These are phyloP conservation scores for human DNA, from an alignment of 2,113 vertebrate genomes.

Conservation along the genomic window GRCh38 chr1:80289501-80290000, in stretches of 20 bases:
- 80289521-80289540: too few species aligned
- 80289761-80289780: background rate
- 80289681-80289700: background rate
- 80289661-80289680: background rate
- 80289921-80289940: background rate
- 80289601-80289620: too few species aligned
- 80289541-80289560: too few species aligned
- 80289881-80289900: background rate
- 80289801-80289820: background rate
- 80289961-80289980: background rate
- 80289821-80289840: rapidly evolving
- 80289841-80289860: background rate
- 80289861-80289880: background rate
- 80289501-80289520: too few species aligned
- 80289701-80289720: background rate
- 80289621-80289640: too few species aligned
- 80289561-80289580: too few species aligned
- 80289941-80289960: background rate
- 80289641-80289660: too few species aligned
- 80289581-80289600: too few species aligned
- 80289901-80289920: background rate
- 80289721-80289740: background rate
- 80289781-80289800: background rate
- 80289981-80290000: background rate
- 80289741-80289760: background rate